These are phyloP conservation scores for Sinelater perroti DNA, from an alignment of 2,888 invertebrate genomes.

Conservation along the genomic window DNA sequence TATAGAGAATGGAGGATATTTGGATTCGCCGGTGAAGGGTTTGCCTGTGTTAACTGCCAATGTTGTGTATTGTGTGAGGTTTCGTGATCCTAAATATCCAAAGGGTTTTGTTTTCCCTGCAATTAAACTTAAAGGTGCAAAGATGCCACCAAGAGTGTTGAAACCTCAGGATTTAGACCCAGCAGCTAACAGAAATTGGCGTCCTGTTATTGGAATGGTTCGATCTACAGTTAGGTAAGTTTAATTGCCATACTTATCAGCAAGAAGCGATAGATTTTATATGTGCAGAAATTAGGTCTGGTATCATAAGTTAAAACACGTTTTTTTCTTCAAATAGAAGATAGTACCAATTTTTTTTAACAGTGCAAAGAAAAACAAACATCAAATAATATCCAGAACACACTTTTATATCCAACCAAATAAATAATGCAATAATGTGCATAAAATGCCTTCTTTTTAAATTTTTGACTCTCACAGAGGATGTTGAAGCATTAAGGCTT, in stretches of 20 bases:
- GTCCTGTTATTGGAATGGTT: constrained; percentile 76
- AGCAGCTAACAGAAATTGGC: constrained; percentile 75
- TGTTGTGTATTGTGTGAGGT: constrained; percentile 73
- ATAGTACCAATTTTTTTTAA: no score
- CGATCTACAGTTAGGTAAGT: constrained; percentile 54
- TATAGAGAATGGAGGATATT: constrained; percentile 68
- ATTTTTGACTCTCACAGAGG: no score
- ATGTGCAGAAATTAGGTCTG: no score
- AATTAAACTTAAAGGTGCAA: constrained; percentile 69
- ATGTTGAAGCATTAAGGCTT: no score
- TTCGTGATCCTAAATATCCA: constrained; percentile 80
- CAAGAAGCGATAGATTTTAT: constrained; percentile 23
- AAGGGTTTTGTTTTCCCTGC: constrained; percentile 83
- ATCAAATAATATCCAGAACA: no score
- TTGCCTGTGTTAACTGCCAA: constrained; percentile 70
- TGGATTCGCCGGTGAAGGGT: constrained; percentile 74
- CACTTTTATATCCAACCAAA: no score
- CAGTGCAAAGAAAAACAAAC: no score
- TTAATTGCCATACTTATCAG: neutral
- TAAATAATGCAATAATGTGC: no score
- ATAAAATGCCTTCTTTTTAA: no score
- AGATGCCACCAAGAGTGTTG: constrained; percentile 77
- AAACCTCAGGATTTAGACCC: constrained; percentile 78
- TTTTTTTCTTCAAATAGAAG: no score
- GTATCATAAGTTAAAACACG: constrained; percentile 1